Base-by-base conservation (phyloP, 2,888 invertebrate genomes). In the Shargacucullia verbasci region DNA sequence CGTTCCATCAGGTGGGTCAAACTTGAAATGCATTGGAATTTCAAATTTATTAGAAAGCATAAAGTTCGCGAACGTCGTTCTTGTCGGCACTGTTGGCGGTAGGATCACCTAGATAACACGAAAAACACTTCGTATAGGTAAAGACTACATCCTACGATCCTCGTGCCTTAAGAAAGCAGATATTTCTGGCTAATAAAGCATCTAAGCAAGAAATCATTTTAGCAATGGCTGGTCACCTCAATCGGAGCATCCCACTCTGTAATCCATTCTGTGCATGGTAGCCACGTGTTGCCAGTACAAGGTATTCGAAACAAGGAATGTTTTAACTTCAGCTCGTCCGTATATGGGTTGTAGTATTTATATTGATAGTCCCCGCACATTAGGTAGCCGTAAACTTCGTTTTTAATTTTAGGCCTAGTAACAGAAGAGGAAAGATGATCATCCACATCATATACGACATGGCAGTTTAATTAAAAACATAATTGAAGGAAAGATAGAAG, bases 261-360 rank as follows among this genome's bases (percentile, higher is more conserved):
- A 4, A 65, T 70, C 88, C 87, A 90, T 56, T 91, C 90, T 0
- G 88, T 86, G 61, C 93, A 93, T 4, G 90, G 88, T 8, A 78
- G 63, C 90, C 90, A 91, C 1, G 94, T 94, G 64, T 92, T 89
- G 0, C 92, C 94, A 13, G 91, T 86, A 60, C 93, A 94, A 1
- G 93, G 92, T 64, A 94, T 85, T 3, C 94, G 86, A 55, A 93
- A 93, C 89, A 90, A 90, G 0, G 86, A 85, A 61, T 94, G 93
- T 55, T 87, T 90, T 27, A 87, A 49, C 65, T 86, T 89, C 2
- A 73, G 60, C 7, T 56, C 56, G 33, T 68, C 68, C 1, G 47
- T 25, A 0, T 59, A 34, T 2, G 20, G 20, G 6, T 48, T 53
- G 2, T 72, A 80, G 9, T 54, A 73, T 64, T 90, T 91, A 39